These are phyloP conservation scores for Argyresthia albistria DNA, from an alignment of 2,888 invertebrate genomes.

Conservation along the genomic window DNA sequence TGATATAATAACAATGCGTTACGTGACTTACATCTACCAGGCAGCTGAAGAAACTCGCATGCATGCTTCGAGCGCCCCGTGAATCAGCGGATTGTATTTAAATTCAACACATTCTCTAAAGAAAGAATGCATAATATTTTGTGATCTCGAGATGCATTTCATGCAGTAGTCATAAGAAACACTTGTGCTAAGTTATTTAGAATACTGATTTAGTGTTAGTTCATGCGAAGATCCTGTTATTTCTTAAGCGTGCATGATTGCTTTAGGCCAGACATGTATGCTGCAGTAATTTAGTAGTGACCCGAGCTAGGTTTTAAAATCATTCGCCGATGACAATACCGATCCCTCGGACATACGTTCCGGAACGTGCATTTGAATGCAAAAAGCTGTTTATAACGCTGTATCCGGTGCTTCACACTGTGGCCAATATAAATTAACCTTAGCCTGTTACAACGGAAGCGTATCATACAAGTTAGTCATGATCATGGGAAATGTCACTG, in stretches of 20 bases:
- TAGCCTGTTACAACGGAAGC: not conserved
- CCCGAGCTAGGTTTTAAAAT: not conserved
- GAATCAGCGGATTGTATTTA: not conserved
- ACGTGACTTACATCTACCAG: too few species aligned
- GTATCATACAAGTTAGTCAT: too few species aligned
- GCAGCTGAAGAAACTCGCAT: not conserved
- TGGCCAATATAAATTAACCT: not conserved
- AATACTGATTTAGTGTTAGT: not conserved
- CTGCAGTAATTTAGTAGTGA: too few species aligned
- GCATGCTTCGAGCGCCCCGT: not conserved
- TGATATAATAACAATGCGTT: not conserved
- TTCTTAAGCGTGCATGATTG: too few species aligned
- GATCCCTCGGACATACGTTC: not conserved
- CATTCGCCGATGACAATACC: not conserved
- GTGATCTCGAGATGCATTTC: not conserved
- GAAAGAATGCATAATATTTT: not conserved
- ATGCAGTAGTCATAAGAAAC: not conserved
- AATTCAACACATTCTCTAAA: not conserved
- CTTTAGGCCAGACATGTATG: too few species aligned
- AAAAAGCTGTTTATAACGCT: conserved; percentile 1
- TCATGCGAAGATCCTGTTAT: too few species aligned
- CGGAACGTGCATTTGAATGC: conserved; percentile 3
- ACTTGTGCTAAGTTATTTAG: not conserved
- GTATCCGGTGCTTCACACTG: conserved; percentile 2
- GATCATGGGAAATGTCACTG: too few species aligned